Conservation (phyloP, 2,113 vertebrate species). For the Steatornis caripensis region DNA sequence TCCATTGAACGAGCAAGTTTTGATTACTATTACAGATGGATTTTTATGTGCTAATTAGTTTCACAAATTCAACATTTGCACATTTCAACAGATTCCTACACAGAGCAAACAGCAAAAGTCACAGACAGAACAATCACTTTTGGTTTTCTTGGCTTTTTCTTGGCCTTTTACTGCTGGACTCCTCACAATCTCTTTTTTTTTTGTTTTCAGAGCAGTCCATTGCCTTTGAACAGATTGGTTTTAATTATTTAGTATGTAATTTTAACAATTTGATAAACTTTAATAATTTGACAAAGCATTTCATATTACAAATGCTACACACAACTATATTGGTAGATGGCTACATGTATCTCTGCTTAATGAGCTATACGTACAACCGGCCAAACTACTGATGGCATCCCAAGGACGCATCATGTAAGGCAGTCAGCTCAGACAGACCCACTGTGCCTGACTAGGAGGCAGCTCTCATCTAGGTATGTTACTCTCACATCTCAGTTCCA, state of each 20-base stretch:
- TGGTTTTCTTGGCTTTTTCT: background rate
- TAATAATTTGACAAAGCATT: background rate
- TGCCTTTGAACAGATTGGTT: background rate
- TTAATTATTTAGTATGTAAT: background rate
- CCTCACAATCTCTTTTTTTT: background rate
- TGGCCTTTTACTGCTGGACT: background rate
- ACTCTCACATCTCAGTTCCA: background rate
- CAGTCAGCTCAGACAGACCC: background rate
- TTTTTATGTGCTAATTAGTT: conserved; percentile 30
- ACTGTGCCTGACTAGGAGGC: background rate
- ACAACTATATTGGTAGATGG: background rate
- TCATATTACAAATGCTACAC: background rate
- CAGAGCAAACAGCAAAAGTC: background rate
- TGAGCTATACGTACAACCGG: background rate
- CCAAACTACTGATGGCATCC: rapidly evolving
- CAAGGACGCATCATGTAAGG: background rate
- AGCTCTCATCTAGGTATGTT: background rate
- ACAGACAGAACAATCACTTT: background rate
- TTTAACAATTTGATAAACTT: background rate
- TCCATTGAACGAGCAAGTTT: conserved; percentile 28
- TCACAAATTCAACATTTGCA: conserved; percentile 8
- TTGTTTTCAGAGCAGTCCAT: background rate
- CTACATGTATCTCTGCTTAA: background rate
- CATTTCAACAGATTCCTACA: background rate
- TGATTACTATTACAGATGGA: conserved; percentile 13